Conservation (phyloP, 2,113 vertebrate species). For the Percina caprodes region DNA sequence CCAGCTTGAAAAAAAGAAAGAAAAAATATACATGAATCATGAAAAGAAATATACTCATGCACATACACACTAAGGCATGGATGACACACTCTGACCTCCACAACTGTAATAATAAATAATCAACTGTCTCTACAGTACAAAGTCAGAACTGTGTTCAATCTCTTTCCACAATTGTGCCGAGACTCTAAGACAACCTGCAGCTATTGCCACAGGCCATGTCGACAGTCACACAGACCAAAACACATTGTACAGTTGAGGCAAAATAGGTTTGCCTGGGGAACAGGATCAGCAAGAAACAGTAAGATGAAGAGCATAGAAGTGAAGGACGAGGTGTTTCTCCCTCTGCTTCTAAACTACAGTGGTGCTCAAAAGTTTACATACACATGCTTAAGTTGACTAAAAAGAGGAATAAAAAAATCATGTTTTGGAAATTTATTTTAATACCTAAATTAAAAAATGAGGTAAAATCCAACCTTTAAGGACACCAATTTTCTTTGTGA, state of each 20-base stretch:
- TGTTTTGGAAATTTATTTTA: too few relatives aligned
- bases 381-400: too few relatives aligned
- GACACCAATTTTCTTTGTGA: too few relatives aligned
- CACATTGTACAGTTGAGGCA: background rate
- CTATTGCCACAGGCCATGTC: background rate
- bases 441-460: too few relatives aligned
- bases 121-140: background rate
- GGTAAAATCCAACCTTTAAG: too few relatives aligned
- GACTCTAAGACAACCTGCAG: slow-evolving; percentile 2
- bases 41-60: background rate
- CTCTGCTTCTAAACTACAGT: slow-evolving; percentile 6
- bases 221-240: slow-evolving; percentile 2
- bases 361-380: too few relatives aligned
- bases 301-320: background rate
- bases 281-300: background rate
- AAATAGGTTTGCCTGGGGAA: background rate
- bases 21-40: background rate
- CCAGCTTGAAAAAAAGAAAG: background rate
- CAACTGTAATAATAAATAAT: too few relatives aligned
- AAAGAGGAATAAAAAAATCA: too few relatives aligned
- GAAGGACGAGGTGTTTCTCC: background rate
- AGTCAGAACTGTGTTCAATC: background rate
- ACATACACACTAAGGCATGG: background rate
- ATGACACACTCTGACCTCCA: background rate
- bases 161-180: background rate